Conservation (phyloP, 2,113 vertebrate species). For the Tupaia chinensis region DNA sequence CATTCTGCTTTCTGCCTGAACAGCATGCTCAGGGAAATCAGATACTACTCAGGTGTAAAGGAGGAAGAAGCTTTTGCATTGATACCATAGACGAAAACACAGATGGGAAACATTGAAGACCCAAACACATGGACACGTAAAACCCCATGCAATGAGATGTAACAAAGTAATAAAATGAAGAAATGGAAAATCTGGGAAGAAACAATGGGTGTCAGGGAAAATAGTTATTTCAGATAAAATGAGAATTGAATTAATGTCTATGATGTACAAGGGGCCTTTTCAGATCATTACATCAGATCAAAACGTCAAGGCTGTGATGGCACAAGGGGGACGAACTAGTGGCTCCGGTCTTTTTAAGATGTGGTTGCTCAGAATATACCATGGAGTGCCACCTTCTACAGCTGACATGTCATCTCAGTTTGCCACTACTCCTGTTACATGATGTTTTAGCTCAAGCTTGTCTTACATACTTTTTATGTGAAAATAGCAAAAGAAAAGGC, state of each 20-base stretch:
- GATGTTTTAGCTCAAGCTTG: background rate
- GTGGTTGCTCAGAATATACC: background rate
- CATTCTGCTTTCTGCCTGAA: background rate
- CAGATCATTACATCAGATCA: background rate
- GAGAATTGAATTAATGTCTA: background rate
- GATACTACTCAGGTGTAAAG: background rate
- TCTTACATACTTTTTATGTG: background rate
- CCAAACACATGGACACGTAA: background rate
- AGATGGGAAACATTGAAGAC: background rate
- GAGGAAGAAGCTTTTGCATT: background rate
- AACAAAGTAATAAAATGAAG: background rate
- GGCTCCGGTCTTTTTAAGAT: too few species aligned
- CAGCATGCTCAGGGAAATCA: too few species aligned
- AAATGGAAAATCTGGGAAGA: background rate
- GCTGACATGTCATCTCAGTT: background rate
- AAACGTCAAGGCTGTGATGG: too few species aligned
- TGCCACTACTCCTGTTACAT: background rate
- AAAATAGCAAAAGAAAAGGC: background rate
- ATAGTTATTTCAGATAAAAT: too few species aligned
- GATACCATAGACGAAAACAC: background rate
- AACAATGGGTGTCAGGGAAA: background rate
- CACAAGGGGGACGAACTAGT: too few species aligned
- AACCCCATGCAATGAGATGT: background rate
- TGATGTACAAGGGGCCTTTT: background rate
- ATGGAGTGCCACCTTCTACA: background rate